Evolutionary conservation across 2,797 vertebrate species (phyloP).

Genomic region (Lepilemur septentrionalis): DNA sequence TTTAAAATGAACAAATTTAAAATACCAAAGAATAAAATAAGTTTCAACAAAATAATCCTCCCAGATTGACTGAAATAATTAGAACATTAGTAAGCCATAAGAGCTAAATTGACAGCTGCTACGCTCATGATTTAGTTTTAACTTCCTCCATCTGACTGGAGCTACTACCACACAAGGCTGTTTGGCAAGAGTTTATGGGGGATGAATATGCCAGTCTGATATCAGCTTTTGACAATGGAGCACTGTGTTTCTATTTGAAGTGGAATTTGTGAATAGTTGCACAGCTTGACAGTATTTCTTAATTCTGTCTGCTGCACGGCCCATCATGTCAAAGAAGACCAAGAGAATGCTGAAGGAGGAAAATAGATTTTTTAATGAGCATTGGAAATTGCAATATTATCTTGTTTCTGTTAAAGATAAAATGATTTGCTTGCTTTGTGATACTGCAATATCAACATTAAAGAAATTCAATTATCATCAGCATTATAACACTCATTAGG

Average conservation of each 20-base stretch:
- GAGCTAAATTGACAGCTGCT: background rate
- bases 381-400: background rate
- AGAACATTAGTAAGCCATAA: background rate
- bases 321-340: background rate
- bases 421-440: background rate
- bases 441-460: background rate
- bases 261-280: background rate
- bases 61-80: background rate
- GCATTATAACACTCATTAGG: background rate
- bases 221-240: background rate
- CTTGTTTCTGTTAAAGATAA: background rate
- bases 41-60: background rate
- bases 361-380: background rate
- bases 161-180: background rate
- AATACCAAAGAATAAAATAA: background rate
- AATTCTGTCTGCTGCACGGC: background rate
- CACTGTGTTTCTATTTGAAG: background rate
- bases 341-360: background rate
- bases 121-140: background rate
- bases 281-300: background rate
- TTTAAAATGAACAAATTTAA: background rate
- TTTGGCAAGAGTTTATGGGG: background rate
- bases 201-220: background rate
- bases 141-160: background rate
- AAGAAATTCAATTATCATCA: background rate